Evolutionary conservation across 2,113 vertebrate genomes (phyloP), one percentile per base, ranked within the genome.

Genomic region (Cavia aperea): DNA sequence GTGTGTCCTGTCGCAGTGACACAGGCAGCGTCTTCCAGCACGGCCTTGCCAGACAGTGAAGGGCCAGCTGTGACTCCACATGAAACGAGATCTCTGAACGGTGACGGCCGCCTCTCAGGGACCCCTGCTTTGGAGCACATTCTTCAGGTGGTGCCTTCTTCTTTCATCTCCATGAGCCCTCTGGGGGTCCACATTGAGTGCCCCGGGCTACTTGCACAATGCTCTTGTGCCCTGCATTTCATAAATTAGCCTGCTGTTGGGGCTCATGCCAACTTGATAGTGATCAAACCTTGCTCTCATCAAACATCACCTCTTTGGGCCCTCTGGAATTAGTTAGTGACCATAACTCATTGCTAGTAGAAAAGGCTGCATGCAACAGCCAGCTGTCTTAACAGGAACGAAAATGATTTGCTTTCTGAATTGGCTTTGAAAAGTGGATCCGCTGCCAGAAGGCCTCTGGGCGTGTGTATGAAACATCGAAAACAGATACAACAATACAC

Each of bases 401-500:
- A 93, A 95, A 95, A 95, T 94, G 94, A 95, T 95, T 95, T 97
- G 93, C 92, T 96, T 96, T 96, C 92, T 96, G 86, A 95, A 95
- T 95, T 97, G 96, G 95, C 96, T 97, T 96, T 95, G 88, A 96
- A 96, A 95, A 94, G 86, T 95, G 33, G 83, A 88, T 84, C 85
- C 21, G 68, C 86, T 97, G 96, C 96, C 96, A 97, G 96, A 97
- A 95, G 96, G 95, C 96, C 96, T 94, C 94, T 97, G 96, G 96
- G 96, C 95, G 93, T 97, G 96, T 97, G 96, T 96, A 93, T 91
- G 96, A 97, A 97, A 96, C 96, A 97, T 95, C 87, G 85, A 96
- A 96, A 96, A 94, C 96, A 97, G 96, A 96, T 95, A 96, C 90
- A 96, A 96, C 96, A 97, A 97, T 96, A 95, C 93, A 95, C 92